A percentile compares a stretch with the other conserved stretches of the same genome.
These are phyloP conservation scores for Candidula unifasciata DNA, from an alignment of 2,888 invertebrate species.

Conservation along the genomic window DNA sequence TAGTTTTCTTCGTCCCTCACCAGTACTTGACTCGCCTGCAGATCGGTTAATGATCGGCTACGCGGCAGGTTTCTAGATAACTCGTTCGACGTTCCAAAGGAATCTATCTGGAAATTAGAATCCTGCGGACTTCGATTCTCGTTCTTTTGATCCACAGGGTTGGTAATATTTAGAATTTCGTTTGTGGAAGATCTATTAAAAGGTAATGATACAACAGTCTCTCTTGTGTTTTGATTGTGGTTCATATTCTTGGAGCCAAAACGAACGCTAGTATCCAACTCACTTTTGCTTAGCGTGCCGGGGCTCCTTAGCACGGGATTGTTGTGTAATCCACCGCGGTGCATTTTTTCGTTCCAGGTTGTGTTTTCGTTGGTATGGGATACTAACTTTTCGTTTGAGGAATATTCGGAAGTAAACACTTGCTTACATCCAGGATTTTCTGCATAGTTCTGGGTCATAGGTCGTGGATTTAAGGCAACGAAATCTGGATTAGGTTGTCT, in stretches of 20 bases:
- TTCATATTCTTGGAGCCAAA: neutral
- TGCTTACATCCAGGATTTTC: neutral
- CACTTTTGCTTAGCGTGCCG: constrained; percentile 11
- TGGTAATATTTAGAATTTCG: neutral
- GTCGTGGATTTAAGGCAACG: constrained; percentile 25
- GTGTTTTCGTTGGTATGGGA: neutral
- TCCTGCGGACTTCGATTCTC: neutral
- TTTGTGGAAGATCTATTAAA: neutral
- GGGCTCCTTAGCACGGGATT: neutral
- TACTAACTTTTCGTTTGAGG: neutral
- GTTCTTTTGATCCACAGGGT: neutral
- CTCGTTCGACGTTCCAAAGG: neutral
- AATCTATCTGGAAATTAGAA: neutral
- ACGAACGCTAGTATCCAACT: neutral
- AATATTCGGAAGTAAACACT: neutral
- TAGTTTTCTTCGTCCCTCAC: constrained; percentile 53
- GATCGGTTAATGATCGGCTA: constrained; percentile 68
- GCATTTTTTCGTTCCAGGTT: no score
- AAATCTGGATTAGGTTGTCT: constrained; percentile 43
- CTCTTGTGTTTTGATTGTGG: neutral
- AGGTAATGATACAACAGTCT: constrained; percentile 24
- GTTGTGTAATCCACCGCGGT: neutral
- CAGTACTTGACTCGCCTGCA: constrained; percentile 52
- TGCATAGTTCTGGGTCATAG: neutral
- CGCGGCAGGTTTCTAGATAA: constrained; percentile 35